A percentile compares a stretch with the other conserved stretches of the same genome.
phyloP scores from a whole-genome alignment of 1,140 invertebrate species.

The Eulimnadia texana region DNA sequence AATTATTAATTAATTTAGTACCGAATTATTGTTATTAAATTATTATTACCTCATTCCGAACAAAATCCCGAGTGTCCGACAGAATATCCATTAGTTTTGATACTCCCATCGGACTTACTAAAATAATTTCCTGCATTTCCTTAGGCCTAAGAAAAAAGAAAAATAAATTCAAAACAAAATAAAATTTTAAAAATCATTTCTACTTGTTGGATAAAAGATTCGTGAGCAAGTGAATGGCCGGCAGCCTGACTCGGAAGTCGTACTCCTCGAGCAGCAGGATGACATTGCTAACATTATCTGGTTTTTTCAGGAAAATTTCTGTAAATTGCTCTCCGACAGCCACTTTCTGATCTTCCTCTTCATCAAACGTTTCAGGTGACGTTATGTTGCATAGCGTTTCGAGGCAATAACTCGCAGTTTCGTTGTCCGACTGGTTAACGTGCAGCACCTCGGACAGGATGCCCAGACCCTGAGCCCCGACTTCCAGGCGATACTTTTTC shows the following conservation, averaged over 20 bases:
- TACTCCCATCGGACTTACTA: constrained; percentile 91
- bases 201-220: constrained; percentile 55
- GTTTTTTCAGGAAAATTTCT: constrained; percentile 92
- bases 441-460: constrained; percentile 64
- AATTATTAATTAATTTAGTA: too few relatives aligned
- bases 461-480: constrained; percentile 89
- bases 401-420: constrained; percentile 79
- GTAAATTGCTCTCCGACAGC: constrained; percentile 82
- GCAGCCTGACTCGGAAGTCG: constrained; percentile 80
- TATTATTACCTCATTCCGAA: constrained; percentile 70
- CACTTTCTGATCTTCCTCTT: constrained; percentile 41
- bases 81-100: constrained; percentile 94
- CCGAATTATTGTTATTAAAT: too few relatives aligned
- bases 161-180: background rate
- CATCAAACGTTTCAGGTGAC: constrained; percentile 63
- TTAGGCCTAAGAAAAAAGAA: constrained; percentile 42
- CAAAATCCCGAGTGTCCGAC: constrained; percentile 83
- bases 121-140: constrained; percentile 87
- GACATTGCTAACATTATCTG: constrained; percentile 69
- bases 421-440: constrained; percentile 68
- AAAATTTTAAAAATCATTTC: constrained; percentile 16
- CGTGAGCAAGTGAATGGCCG: constrained; percentile 70
- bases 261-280: constrained; percentile 86
- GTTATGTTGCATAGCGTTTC: constrained; percentile 87
- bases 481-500: constrained; percentile 81